Evolutionary conservation across 1,140 invertebrate genomes (phyloP), one percentile per base, ranked within the genome.

Genomic region (Potamilus streckersoni): DNA sequence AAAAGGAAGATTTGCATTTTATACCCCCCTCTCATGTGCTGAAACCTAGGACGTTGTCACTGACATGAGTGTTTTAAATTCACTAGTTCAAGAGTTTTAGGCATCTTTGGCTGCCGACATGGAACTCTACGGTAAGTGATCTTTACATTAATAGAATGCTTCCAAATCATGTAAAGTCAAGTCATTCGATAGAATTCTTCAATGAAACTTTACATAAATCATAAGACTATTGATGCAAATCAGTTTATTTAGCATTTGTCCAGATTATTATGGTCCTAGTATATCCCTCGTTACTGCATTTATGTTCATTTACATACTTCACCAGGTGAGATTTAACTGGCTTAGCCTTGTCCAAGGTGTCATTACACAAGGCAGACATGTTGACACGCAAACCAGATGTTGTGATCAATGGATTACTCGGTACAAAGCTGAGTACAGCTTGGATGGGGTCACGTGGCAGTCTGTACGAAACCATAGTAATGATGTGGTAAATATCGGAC

Each of bases 271-370:
- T n/a, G 13, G 19, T 62, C 23, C 19, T 8, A 62, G 23, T n/a
- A 62, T n/a, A 11, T 62, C 3, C 19, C 0, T 11, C 60, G 3
- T 62, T 19, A n/a, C 20, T 61, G 60, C 60, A 62, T 49, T 49
- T 6, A 8, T 5, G 6, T 23, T 62, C 8, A 62, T 62, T 14
- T 19, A 13, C 8, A 23, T 23, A 11, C 14, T n/a, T 62, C 23
- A 23, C 19, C 60, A 76, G 75, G 75, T 77, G 17, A 77, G 72
- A 59, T 72, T 77, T 69, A 77, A 77, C 70, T 77, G 75, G 75
- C 38, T 71, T 31, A 77, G 69, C 17, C 72, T 77, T 49, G 57
- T 77, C 13, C 70, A 49, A 12, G 70, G 70, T 14, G 67, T 77
- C 11, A 55, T 70, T 3, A 77, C 75, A 20, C 75, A 77, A 49